phyloP scores from a whole-genome alignment of 2,888 invertebrate species.

The Lepidocyrtinus sp. region DNA sequence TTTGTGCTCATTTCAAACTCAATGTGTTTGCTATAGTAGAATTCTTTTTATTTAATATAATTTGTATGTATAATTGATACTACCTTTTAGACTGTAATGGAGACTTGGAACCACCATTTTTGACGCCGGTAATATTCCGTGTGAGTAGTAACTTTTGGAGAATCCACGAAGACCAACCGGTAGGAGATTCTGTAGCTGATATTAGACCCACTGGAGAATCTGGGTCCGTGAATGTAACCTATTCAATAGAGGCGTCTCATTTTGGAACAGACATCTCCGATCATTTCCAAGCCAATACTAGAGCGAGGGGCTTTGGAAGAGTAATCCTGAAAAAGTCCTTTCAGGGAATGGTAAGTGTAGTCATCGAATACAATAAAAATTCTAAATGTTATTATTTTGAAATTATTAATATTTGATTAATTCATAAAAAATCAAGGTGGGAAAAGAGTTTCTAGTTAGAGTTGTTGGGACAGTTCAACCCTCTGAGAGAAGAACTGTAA shows the following conservation, averaged over 20 bases:
- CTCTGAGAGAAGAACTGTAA: slow-evolving; percentile 1
- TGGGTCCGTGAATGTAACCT: slow-evolving; percentile 24
- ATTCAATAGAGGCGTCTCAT: neutral
- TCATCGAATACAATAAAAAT: neutral
- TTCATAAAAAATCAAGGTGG: no score
- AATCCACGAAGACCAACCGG: slow-evolving; percentile 80
- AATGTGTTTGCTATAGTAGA: no score
- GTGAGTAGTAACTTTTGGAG: slow-evolving; percentile 76
- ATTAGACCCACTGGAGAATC: slow-evolving; percentile 73
- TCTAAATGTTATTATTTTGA: no score
- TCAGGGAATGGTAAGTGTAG: slow-evolving; percentile 34
- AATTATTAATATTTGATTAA: no score
- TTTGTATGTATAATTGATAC: no score
- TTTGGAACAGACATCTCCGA: slow-evolving; percentile 22
- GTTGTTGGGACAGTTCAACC: slow-evolving; percentile 26
- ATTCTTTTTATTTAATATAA: no score
- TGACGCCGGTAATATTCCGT: slow-evolving; percentile 29
- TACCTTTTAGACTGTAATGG: slow-evolving; percentile 32
- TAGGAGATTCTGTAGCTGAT: slow-evolving; percentile 77
- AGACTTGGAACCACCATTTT: slow-evolving; percentile 43
- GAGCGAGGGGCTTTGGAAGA: slow-evolving; percentile 28
- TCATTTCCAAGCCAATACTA: slow-evolving; percentile 42
- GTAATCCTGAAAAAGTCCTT: slow-evolving; percentile 47
- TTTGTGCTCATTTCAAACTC: no score
- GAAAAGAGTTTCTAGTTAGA: slow-evolving; percentile 24